Evolutionary conservation across 2,797 vertebrate genomes (phyloP), one percentile per base, ranked within the genome.

Genomic region (Melanotaenia nigrans): DNA sequence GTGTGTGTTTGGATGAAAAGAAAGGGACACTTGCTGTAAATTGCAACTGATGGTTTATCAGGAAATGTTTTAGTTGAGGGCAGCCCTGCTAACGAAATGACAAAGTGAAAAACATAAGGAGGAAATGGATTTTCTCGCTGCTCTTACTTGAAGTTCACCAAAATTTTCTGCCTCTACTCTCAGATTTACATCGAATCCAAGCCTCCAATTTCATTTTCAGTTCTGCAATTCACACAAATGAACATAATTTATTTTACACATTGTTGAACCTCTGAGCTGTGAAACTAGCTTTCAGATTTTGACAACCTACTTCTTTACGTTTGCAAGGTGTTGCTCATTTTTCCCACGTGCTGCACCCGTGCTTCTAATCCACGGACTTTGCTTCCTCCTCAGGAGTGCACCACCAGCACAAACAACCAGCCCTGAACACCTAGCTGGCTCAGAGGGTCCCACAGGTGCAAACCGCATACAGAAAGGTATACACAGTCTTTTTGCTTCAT

Each of bases 381-480:
- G 70, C 77, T 77, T 79, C 78, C 73, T 83, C 69, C 71, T 78
- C 89, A 94, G 94, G 91, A 90, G 68, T 47, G 9, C 65, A 9
- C 18, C 75, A 5, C 63, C 65, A 36, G 64, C 20, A 51, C 90
- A 89, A 87, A 84, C 91, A 84, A 76, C 65, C 83, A 76, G 67
- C 85, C 71, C 78, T 4, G 84, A 92, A 87, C 88, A 85, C 80
- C 89, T 76, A 64, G 78, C 86, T n/a, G 68, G 77, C 77, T 82
- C 75, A 38, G 78, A 92, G 32, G 83, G 78, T 89, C 90, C 92
- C 85, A 66, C 30, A 22, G 87, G 87, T 83, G 86, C 87, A 65
- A 79, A 79, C 86, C 53, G 78, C 88, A 71, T 59, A 73, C 91
- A 88, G 87, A 93, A 91, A 94, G 93, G 94, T 95, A 94, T 83